Base-by-base conservation (phyloP, 2,113 vertebrate genomes). In the Petrocephalus zakoni region DNA sequence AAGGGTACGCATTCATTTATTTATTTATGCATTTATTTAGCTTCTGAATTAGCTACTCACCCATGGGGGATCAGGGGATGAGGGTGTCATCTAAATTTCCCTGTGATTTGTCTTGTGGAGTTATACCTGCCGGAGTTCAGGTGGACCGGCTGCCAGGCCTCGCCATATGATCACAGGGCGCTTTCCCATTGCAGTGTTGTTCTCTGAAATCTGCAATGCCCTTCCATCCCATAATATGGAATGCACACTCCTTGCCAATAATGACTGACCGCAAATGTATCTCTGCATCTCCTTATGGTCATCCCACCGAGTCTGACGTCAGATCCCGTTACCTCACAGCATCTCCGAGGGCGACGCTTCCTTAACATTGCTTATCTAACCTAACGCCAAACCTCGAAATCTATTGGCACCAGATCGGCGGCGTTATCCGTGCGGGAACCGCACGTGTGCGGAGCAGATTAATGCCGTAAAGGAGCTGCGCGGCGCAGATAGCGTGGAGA, bases 401-500 rank as follows among this genome's bases (percentile, higher is more conserved):
- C 19, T 49, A 85, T 61, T 51, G 58, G 37, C 15, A 49, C 7
- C 19, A 11, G 53, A 58, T 84, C 22, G 37, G 13, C 17, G 8
- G 29, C 55, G 25, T 49, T 86, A 61, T 52, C 29, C 15, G 64
- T 58, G 21, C 46, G 42, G 56, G 58, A 89, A 6, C 53, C 58
- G 85, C 17, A 11, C 56, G 42, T 21, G 17, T 49, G 82, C 75
- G 15, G 1, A 11, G 75, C 11, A 64, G 51, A 88, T 88, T 88
- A 85, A 46, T n/a, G 37, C 34, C 19, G 15, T 75, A 81, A 88
- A 88, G 37, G 46, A 82, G 86, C 88, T 94, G 88, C 91, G 9
- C 51, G 25, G 89, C 91, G 91, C 92, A 91, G 92, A 90, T 91
- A 92, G 92, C 92, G 42, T 37, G 22, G 55, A 51, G 91, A 81